Conservation (phyloP, 2,888 invertebrate species). For the Aplocera efformata region DNA sequence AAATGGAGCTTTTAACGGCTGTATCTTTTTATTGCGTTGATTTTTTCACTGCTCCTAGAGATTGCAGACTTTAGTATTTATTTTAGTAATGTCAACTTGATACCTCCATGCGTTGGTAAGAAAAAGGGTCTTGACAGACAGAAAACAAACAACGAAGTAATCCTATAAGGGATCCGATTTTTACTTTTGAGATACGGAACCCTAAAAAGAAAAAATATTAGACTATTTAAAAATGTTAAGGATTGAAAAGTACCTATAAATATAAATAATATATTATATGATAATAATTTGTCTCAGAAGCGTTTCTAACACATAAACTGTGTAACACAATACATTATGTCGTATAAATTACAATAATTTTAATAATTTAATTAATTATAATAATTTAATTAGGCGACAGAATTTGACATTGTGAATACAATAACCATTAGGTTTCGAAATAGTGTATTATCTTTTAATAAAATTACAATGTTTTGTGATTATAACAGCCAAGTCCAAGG, state of each 20-base stretch:
- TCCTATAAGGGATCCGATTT: no score
- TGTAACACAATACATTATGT: constrained; percentile 17
- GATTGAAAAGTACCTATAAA: background rate
- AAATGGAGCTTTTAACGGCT: no score
- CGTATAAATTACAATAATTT: constrained; percentile 16
- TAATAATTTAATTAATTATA: constrained; percentile 17
- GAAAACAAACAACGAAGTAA: no score
- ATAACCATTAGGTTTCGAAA: constrained; percentile 21
- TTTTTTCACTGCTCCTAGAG: no score
- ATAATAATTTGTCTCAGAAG: constrained; percentile 8
- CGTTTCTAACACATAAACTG: constrained; percentile 14
- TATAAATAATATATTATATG: background rate
- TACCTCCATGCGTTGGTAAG: no score
- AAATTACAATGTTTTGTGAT: constrained; percentile 11
- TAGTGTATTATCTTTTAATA: constrained; percentile 10
- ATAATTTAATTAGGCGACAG: constrained; percentile 17
- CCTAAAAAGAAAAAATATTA: no score
- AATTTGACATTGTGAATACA: constrained; percentile 26
- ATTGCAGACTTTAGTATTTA: no score
- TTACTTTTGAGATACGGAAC: no score
- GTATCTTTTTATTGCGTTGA: no score
- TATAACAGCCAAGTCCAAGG: constrained; percentile 29
- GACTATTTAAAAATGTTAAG: no score
- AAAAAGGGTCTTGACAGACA: no score
- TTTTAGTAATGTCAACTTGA: no score